phyloP scores from a whole-genome alignment of 1,140 invertebrate genomes.

The Drosophila kikkawai region DNA sequence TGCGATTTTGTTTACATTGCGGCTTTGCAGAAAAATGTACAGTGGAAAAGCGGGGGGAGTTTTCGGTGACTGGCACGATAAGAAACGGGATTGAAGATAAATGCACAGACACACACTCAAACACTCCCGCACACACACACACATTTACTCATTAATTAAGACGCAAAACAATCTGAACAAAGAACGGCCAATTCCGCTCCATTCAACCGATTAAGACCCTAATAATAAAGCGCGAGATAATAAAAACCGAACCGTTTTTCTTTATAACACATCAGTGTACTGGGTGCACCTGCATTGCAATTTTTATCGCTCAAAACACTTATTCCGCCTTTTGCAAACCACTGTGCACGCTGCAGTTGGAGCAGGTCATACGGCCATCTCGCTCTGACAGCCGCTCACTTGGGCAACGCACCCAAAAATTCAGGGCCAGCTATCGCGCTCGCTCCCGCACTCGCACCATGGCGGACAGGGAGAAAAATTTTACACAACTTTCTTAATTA shows the following conservation, averaged over 20 bases:
- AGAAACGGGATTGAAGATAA: constrained; percentile 74
- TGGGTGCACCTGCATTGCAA: constrained; percentile 28
- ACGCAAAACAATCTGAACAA: constrained; percentile 54
- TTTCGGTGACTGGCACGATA: constrained; percentile 62
- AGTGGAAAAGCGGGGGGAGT: constrained; percentile 25
- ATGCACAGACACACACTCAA: constrained; percentile 32
- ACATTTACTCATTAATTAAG: constrained; percentile 33
- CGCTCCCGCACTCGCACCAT: constrained; percentile 61
- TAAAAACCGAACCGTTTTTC: background rate
- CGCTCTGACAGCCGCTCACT: constrained; percentile 38
- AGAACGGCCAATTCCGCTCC: constrained; percentile 15
- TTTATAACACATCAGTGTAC: background rate
- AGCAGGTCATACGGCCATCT: constrained; percentile 54
- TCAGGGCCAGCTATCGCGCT: constrained; percentile 66
- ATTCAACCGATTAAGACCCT: constrained; percentile 4
- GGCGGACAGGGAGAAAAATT: constrained; percentile 71
- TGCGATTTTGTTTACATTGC: constrained; percentile 71
- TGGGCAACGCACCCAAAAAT: constrained; percentile 76
- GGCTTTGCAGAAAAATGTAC: constrained; percentile 3
- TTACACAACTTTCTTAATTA: constrained; percentile 83
- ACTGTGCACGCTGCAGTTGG: constrained; percentile 71
- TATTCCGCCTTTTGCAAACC: constrained; percentile 31
- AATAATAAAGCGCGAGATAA: constrained; percentile 9
- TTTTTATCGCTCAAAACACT: background rate
- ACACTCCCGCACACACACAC: constrained; percentile 27